Conservation (phyloP, 2,113 vertebrate genomes). For the Leptodactylus fuscus region DNA sequence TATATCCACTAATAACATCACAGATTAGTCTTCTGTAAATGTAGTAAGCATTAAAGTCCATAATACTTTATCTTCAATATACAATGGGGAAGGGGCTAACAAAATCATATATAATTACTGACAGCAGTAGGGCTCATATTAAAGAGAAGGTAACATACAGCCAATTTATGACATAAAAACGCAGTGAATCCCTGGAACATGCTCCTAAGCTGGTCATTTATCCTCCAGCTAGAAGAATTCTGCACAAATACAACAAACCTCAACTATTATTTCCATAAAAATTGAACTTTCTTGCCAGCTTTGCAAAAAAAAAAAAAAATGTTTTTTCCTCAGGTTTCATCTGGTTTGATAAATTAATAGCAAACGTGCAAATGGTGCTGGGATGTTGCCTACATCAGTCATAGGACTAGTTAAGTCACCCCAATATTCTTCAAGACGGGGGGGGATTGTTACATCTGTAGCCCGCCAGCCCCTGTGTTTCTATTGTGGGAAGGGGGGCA, state of each 20-base stretch:
- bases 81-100: not conserved
- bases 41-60: no score
- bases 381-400: slow-evolving; percentile 19
- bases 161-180: not conserved
- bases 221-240: not conserved
- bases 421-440: slow-evolving; percentile 1
- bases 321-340: not conserved
- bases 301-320: slow-evolving; percentile 38
- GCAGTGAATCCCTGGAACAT: not conserved
- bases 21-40: no score
- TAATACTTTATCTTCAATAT: no score
- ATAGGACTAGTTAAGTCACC: slow-evolving; percentile 2
- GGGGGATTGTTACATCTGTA: not conserved
- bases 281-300: slow-evolving; percentile 12
- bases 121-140: not conserved
- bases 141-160: not conserved
- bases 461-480: not conserved
- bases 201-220: not conserved
- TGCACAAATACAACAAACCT: not conserved
- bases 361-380: slow-evolving; percentile 30
- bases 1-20: no score
- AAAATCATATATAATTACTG: not conserved
- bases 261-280: not conserved
- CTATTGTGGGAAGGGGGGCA: not conserved
- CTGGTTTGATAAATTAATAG: slow-evolving; percentile 44